A percentile compares a stretch with the other conserved stretches of the same genome.
Conservation (phyloP, 2,113 vertebrate species). For the Marcusenius ussheri region DNA sequence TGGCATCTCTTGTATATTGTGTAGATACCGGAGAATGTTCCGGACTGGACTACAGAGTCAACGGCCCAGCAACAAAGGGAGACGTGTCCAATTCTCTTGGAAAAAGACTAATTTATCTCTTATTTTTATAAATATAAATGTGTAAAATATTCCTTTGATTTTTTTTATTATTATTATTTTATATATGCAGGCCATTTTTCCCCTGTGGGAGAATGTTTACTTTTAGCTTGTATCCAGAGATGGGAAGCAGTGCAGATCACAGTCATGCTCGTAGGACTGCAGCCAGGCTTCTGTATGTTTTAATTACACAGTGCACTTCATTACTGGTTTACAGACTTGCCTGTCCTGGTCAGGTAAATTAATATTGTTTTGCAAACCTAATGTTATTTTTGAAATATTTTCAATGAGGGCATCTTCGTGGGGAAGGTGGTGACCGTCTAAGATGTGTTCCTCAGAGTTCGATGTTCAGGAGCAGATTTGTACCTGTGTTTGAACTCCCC, state of each 20-base stretch:
- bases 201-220: slow-evolving; percentile 13
- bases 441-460: slow-evolving; percentile 40
- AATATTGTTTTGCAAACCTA: slow-evolving; percentile 65
- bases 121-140: slow-evolving; percentile 36
- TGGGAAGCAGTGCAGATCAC: slow-evolving; percentile 13
- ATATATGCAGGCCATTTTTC: slow-evolving; percentile 26
- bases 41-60: slow-evolving; percentile 4
- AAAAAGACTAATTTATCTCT: slow-evolving; percentile 21
- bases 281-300: slow-evolving; percentile 49
- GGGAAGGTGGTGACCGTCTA: slow-evolving; percentile 1
- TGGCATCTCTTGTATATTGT: slow-evolving; percentile 29
- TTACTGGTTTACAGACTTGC: slow-evolving; percentile 72
- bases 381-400: slow-evolving; percentile 61
- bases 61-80: neutral
- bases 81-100: slow-evolving; percentile 34
- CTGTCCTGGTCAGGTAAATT: slow-evolving; percentile 64
- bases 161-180: slow-evolving; percentile 27
- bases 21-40: slow-evolving; percentile 32
- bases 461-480: slow-evolving; percentile 67
- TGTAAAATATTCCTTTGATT: slow-evolving; percentile 25
- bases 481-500: slow-evolving; percentile 47
- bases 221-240: slow-evolving; percentile 1
- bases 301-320: slow-evolving; percentile 35
- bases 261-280: slow-evolving; percentile 51
- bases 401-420: slow-evolving; percentile 36